These are phyloP conservation scores for Allophyes oxyacanthae DNA, from an alignment of 2,888 invertebrate genomes.

Conservation along the genomic window DNA sequence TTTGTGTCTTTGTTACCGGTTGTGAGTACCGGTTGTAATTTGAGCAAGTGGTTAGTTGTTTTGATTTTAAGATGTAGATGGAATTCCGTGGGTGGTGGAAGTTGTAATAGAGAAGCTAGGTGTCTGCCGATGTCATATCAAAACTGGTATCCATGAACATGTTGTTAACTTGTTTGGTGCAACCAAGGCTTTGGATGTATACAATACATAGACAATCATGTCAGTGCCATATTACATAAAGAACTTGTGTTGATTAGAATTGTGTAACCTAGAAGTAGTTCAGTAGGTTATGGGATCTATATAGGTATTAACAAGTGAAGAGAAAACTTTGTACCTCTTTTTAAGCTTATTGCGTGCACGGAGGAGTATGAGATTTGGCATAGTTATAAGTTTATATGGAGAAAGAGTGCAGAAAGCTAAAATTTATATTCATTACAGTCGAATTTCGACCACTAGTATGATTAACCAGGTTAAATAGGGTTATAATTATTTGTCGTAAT, in stretches of 20 bases:
- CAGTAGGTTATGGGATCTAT: slow-evolving; percentile 26
- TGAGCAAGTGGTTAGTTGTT: slow-evolving; percentile 50
- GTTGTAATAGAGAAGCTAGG: slow-evolving; percentile 43
- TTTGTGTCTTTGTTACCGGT: slow-evolving; percentile 29
- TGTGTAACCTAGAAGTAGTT: slow-evolving; percentile 22
- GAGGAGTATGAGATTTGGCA: too few species aligned
- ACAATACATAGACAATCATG: slow-evolving; percentile 30
- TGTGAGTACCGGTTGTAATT: slow-evolving; percentile 53
- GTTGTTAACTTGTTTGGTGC: slow-evolving; percentile 40
- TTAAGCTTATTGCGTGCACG: too few species aligned
- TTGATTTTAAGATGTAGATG: slow-evolving; percentile 44
- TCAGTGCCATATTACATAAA: slow-evolving; percentile 26
- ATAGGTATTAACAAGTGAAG: too few species aligned
- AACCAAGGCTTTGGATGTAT: slow-evolving; percentile 11
- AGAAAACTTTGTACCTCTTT: too few species aligned
- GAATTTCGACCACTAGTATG: too few species aligned
- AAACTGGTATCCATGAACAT: slow-evolving; percentile 35
- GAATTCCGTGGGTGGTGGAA: slow-evolving; percentile 54
- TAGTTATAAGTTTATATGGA: too few species aligned
- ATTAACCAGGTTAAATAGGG: too few species aligned
- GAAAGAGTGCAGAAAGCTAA: too few species aligned
- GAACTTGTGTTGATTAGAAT: slow-evolving; percentile 7
- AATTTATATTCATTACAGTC: too few species aligned
- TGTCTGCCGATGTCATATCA: slow-evolving; percentile 32
- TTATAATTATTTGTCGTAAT: too few species aligned